phyloP scores from a whole-genome alignment of 2,797 vertebrate species.

The Miichthys miiuy region DNA sequence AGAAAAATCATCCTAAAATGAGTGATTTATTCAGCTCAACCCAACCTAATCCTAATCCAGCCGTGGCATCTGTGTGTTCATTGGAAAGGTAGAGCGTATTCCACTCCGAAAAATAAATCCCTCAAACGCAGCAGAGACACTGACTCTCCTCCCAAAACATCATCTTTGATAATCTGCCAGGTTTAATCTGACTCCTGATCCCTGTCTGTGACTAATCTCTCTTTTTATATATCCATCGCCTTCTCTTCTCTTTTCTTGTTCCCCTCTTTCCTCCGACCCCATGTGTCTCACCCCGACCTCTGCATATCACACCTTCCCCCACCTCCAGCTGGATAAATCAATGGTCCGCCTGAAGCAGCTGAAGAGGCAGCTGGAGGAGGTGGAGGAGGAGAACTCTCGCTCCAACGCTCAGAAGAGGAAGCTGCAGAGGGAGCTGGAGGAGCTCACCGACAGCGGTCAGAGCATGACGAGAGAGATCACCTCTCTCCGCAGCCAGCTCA shows the following conservation, averaged over 20 bases:
- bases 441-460: constrained; percentile 89
- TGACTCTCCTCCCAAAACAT: constrained; percentile 67
- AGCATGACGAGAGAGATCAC: constrained; percentile 91
- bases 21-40: constrained; percentile 56
- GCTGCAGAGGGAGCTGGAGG: constrained; percentile 93
- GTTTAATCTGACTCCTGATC: constrained; percentile 72
- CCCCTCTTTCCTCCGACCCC: background rate
- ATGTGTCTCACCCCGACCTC: constrained; percentile 4
- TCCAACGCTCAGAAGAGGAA: constrained; percentile 91
- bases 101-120: constrained; percentile 62
- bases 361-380: constrained; percentile 94
- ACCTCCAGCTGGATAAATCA: constrained; percentile 90
- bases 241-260: constrained; percentile 19
- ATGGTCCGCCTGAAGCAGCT: constrained; percentile 92
- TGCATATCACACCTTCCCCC: background rate
- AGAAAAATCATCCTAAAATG: constrained; percentile 58
- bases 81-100: constrained; percentile 33
- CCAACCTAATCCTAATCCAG: constrained; percentile 72
- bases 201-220: constrained; percentile 61
- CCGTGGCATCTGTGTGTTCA: constrained; percentile 58
- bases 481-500: constrained; percentile 90
- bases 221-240: constrained; percentile 26
- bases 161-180: constrained; percentile 65
- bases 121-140: constrained; percentile 42
- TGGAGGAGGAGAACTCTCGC: constrained; percentile 93